These are phyloP conservation scores for Trididemnum nubilum DNA, from an alignment of 23 tunicate species.

Conservation along the genomic window DNA sequence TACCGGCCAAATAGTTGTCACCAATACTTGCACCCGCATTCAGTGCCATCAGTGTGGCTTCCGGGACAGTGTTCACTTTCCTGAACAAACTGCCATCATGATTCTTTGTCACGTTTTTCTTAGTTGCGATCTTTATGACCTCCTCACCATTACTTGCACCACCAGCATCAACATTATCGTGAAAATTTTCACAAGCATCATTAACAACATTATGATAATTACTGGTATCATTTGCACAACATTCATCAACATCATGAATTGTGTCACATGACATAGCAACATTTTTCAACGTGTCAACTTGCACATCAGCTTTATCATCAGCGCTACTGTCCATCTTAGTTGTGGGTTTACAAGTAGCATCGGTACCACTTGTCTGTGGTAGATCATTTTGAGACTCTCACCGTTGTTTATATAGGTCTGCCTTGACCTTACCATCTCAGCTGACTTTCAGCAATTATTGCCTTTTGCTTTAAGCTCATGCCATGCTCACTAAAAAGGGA, in stretches of 20 bases:
- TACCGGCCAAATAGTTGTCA: slow-evolving; percentile 22
- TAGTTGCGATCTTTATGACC: too few relatives aligned
- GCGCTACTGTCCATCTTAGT: neutral
- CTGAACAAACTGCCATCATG: too few relatives aligned
- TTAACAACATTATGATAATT: neutral
- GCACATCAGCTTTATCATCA: too few relatives aligned
- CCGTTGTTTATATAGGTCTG: neutral
- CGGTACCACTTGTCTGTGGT: neutral
- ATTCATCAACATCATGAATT: neutral
- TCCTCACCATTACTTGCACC: neutral
- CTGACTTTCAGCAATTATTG: neutral
- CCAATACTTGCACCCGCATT: neutral
- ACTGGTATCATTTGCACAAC: neutral
- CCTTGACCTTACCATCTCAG: neutral
- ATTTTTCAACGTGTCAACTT: too few relatives aligned
- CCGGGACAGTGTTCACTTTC: neutral
- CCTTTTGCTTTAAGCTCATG: neutral
- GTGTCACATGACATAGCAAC: too few relatives aligned
- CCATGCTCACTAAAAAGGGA: neutral
- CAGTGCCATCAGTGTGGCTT: neutral
- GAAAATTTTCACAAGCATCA: neutral
- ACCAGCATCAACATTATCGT: neutral
- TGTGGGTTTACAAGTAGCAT: neutral
- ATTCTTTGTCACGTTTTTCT: too few relatives aligned
- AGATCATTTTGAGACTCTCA: neutral